These are phyloP conservation scores for Trachelus iudaicus DNA, from an alignment of 2,888 invertebrate species.

Conservation along the genomic window DNA sequence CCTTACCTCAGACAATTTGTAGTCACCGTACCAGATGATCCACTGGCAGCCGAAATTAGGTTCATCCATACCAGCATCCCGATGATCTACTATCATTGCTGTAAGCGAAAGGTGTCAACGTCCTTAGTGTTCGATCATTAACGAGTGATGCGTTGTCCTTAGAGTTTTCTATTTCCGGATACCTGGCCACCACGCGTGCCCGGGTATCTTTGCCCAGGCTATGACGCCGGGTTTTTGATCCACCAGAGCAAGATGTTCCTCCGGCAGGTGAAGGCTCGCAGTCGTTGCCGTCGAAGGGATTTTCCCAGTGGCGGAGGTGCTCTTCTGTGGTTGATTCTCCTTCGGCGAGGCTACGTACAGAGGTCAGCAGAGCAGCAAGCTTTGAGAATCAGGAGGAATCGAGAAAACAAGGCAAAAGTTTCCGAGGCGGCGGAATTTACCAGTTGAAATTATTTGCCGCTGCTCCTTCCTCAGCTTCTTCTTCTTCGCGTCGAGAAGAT, in stretches of 20 bases:
- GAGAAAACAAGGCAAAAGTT: neutral
- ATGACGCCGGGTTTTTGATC: conserved; percentile 55
- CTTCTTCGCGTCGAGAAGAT: neutral
- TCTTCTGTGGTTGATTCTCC: neutral
- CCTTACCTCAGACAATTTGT: conserved; percentile 52
- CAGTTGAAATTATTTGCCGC: neutral
- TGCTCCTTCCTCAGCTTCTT: neutral
- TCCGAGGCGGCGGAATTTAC: neutral
- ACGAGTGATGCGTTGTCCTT: neutral
- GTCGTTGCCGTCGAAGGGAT: neutral
- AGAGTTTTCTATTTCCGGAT: neutral
- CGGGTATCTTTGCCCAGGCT: conserved; percentile 55
- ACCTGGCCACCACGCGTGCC: conserved; percentile 59
- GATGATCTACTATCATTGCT: conserved; percentile 58
- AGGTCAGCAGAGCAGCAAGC: neutral
- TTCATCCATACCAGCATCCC: conserved; percentile 52
- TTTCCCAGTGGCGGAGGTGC: neutral
- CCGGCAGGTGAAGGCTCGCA: neutral
- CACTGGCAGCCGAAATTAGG: conserved; percentile 56
- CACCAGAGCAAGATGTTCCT: conserved; percentile 39
- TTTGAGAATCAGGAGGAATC: neutral
- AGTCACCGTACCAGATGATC: conserved; percentile 62
- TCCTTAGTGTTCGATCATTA: neutral
- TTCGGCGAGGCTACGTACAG: neutral
- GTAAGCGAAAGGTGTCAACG: neutral